These are phyloP conservation scores for Diarsia rubi DNA, from an alignment of 2,888 invertebrate species.

Conservation along the genomic window DNA sequence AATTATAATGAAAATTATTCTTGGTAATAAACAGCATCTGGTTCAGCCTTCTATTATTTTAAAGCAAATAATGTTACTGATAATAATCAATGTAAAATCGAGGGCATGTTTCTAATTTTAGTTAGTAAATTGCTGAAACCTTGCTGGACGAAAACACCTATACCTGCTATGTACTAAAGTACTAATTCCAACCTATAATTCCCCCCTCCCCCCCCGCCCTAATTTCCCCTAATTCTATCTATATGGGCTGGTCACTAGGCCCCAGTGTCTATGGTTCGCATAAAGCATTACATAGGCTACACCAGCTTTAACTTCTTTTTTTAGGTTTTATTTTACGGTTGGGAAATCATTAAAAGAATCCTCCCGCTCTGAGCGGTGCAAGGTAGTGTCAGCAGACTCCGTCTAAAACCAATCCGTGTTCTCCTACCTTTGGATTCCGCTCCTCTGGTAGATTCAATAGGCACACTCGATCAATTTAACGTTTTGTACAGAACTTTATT, in stretches of 20 bases:
- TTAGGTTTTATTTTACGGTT: background rate
- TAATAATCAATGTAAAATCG: background rate
- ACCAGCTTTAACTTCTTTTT: background rate
- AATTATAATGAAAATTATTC: slow-evolving; percentile 13
- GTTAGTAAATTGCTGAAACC: background rate
- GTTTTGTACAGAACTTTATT: slow-evolving; percentile 8
- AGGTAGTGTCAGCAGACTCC: no score
- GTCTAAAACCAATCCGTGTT: no score
- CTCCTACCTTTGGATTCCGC: no score
- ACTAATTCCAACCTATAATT: background rate
- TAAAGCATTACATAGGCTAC: background rate
- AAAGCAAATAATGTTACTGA: background rate
- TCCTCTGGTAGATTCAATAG: background rate
- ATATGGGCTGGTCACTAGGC: no score
- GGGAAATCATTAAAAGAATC: no score
- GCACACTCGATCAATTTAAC: background rate
- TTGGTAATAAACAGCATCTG: slow-evolving; percentile 18
- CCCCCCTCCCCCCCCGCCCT: no score
- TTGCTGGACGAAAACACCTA: background rate
- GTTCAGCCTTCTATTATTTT: background rate
- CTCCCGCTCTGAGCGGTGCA: no score
- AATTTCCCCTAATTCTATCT: no score
- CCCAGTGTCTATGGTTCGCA: background rate
- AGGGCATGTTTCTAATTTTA: background rate
- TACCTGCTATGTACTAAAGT: background rate